phyloP scores from a whole-genome alignment of 2,888 invertebrate species.

The Mechanitis mazaeus region DNA sequence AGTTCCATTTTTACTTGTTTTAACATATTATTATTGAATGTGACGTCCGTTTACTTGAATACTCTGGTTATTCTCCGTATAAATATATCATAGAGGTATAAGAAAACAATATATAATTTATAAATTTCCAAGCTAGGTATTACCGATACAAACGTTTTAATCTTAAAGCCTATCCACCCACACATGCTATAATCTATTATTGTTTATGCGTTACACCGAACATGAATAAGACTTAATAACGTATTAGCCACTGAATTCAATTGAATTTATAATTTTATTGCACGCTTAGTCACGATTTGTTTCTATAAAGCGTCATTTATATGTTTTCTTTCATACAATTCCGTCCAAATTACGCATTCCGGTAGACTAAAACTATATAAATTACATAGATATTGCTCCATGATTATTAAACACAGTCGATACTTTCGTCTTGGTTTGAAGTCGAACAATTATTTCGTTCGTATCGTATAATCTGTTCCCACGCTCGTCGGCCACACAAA shows the following conservation, averaged over 20 bases:
- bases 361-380: slow-evolving; percentile 49
- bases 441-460: slow-evolving; percentile 9
- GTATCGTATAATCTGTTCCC: slow-evolving; percentile 16
- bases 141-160: slow-evolving; percentile 26
- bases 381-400: slow-evolving; percentile 49
- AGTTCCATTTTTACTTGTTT: slow-evolving; percentile 7
- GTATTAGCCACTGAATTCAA: slow-evolving; percentile 53
- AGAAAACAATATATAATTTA: slow-evolving; percentile 10
- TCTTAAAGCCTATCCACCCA: slow-evolving; percentile 30
- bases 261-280: slow-evolving; percentile 57
- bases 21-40: not conserved
- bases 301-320: slow-evolving; percentile 45
- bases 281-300: slow-evolving; percentile 56
- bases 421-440: slow-evolving; percentile 1
- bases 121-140: slow-evolving; percentile 24
- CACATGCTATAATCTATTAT: slow-evolving; percentile 33
- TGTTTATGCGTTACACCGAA: slow-evolving; percentile 40
- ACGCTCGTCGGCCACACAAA: slow-evolving; percentile 13
- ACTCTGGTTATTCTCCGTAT: no score
- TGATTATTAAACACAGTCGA: slow-evolving; percentile 46
- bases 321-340: slow-evolving; percentile 28
- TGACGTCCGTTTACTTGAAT: not conserved
- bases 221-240: slow-evolving; percentile 52
- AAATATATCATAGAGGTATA: no score
- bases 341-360: slow-evolving; percentile 38